Evolutionary conservation across 92 coral and sea anemone species (phyloP), one percentile per base, ranked within the genome.

Genomic region (Porites cylindrica): DNA sequence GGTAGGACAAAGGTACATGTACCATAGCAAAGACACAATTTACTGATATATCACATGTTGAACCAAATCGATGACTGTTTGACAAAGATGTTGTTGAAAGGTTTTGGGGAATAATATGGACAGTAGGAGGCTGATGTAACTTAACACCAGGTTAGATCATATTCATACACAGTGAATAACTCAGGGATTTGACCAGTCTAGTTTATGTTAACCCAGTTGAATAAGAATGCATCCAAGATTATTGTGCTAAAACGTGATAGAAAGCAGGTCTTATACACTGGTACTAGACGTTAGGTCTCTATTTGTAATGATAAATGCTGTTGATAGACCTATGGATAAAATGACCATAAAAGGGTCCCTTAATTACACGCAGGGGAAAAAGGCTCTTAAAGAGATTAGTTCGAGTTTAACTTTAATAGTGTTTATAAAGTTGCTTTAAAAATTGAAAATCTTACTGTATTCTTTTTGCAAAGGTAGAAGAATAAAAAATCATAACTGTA

Each of bases 51-150:
- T 19, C 14, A 75, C 52, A 75, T 17, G 13, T 20, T 0, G 2
- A n/a, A 61, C 13, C 7, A n/a, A 10, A 23, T 4, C 20, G 13
- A 58, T 38, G 50, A 58, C 17, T 18, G 7, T 53, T 43, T 70
- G 47, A 17, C 29, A 26, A 70, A 70, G 67, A 38, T 60, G 54
- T 74, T 62, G 51, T 17, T 73, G 80, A 61, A 83, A 83, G 79
- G 75, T 52, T 66, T 26, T 2, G 47, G 47, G 6, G 47, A 4
- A 38, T 38, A 3, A 38, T 38, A 38, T 4, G 47, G 47, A 4
- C 47, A 38, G 47, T 38, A 38, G 47, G 47, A 38, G 7, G 47
- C 47, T 5, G 5, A 38, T 2, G 47, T 3, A 38, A 38, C 5
- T 38, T 38, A 38, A 38, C 47, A 38, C 47, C 47, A 38, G 47